Percentiles rank a stretch among this genome's conserved stretches.
Conservation (phyloP, 2,888 invertebrate genomes). For the Ectemnius cavifrons region DNA sequence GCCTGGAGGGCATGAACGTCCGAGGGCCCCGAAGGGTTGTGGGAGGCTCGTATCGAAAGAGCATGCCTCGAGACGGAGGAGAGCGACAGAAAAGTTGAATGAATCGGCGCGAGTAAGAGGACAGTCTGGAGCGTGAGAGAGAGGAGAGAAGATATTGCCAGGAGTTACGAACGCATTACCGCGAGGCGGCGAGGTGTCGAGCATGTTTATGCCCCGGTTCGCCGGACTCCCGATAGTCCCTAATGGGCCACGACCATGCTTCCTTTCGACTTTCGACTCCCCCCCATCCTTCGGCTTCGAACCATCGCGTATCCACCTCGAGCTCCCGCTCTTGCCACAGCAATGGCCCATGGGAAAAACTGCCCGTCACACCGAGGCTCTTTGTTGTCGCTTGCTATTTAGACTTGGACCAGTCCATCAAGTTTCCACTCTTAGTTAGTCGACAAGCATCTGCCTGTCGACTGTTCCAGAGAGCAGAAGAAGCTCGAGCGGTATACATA, state of each 20-base stretch:
- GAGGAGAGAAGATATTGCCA: constrained; percentile 60
- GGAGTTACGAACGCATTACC: constrained; percentile 73
- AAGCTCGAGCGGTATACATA: no score
- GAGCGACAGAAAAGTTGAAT: constrained; percentile 21
- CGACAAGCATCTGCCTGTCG: no score
- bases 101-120: constrained; percentile 45
- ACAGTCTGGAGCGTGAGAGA: constrained; percentile 13
- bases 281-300: no score
- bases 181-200: constrained; percentile 69
- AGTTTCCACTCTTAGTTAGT: no score
- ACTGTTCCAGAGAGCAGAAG: no score
- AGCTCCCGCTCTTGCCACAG: no score
- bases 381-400: constrained; percentile 46
- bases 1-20: no score
- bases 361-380: constrained; percentile 52
- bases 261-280: constrained; percentile 35
- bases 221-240: constrained; percentile 68
- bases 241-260: constrained; percentile 71
- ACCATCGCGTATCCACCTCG: no score
- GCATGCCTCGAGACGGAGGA: constrained; percentile 15
- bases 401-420: no score
- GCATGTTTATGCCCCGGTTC: constrained; percentile 72
- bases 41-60: constrained; percentile 37
- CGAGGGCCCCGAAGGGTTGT: constrained; percentile 1
- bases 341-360: constrained; percentile 51